phyloP scores from a whole-genome alignment of 2,113 vertebrate species.

The Paralichthys olivaceus region DNA sequence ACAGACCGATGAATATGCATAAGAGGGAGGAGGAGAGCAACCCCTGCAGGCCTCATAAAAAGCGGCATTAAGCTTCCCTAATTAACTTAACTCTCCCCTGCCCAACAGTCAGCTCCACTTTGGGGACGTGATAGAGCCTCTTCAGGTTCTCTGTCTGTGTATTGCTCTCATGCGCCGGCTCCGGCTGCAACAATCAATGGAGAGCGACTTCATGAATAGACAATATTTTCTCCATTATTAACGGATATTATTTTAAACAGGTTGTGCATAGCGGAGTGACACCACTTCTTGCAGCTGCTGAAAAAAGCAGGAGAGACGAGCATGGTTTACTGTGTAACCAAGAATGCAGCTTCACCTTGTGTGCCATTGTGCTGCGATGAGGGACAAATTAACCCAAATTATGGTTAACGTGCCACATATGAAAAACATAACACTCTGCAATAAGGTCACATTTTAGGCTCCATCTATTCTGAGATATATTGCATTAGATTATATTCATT shows the following conservation, averaged over 20 bases:
- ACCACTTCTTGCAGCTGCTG: conserved; percentile 35
- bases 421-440: conserved; percentile 38
- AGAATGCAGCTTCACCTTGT: conserved; percentile 27
- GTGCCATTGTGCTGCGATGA: conserved; percentile 19
- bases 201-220: conserved; percentile 56
- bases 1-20: conserved; percentile 73
- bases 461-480: background rate
- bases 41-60: conserved; percentile 71
- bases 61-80: conserved; percentile 68
- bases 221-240: conserved; percentile 51
- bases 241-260: conserved; percentile 51
- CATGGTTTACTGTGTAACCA: too few relatives aligned
- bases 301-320: conserved; percentile 13
- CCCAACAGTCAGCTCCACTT: conserved; percentile 53
- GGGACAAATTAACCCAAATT: conserved; percentile 44
- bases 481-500: background rate
- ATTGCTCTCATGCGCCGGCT: conserved; percentile 32
- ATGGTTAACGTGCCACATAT: conserved; percentile 24
- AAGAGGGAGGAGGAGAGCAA: conserved; percentile 23
- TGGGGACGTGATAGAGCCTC: conserved; percentile 46
- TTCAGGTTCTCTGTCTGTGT: conserved; percentile 29
- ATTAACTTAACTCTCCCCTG: conserved; percentile 72
- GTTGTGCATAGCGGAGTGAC: conserved; percentile 46
- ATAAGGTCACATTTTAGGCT: background rate
- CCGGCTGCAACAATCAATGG: conserved; percentile 62